Percentiles rank a stretch among this genome's conserved stretches.
These are phyloP conservation scores for Palythoa heliodiscus DNA, from an alignment of 92 coral and sea anemone genomes.

Conservation along the genomic window DNA sequence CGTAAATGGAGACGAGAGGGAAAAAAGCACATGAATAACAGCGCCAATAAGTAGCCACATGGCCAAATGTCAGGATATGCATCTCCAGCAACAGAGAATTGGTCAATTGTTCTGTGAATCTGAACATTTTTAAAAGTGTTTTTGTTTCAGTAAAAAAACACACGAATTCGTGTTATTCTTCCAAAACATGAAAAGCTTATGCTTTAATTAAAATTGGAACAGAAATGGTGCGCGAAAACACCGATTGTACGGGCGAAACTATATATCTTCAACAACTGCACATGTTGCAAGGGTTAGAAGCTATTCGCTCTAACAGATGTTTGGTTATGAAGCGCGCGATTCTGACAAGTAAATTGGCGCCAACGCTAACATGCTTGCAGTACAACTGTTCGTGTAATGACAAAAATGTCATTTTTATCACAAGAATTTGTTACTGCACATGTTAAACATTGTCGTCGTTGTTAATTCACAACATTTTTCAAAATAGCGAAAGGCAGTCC, in stretches of 20 bases:
- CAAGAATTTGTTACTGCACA: background rate
- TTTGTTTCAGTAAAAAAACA: too few relatives aligned
- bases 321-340: background rate
- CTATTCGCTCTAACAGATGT: background rate
- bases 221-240: background rate
- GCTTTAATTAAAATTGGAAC: background rate
- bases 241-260: background rate
- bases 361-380: background rate
- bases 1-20: too few relatives aligned
- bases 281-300: background rate
- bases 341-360: background rate
- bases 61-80: too few relatives aligned
- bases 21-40: too few relatives aligned
- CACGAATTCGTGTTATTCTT: too few relatives aligned
- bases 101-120: too few relatives aligned
- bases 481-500: background rate
- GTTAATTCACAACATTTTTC: conserved; percentile 22
- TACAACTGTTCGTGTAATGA: background rate
- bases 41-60: too few relatives aligned
- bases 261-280: background rate
- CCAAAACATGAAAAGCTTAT: too few relatives aligned
- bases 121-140: too few relatives aligned
- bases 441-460: background rate
- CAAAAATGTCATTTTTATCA: background rate
- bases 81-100: too few relatives aligned